Evolutionary conservation across 2,113 vertebrate genomes (phyloP).

Genomic region (Alectura lathami): DNA sequence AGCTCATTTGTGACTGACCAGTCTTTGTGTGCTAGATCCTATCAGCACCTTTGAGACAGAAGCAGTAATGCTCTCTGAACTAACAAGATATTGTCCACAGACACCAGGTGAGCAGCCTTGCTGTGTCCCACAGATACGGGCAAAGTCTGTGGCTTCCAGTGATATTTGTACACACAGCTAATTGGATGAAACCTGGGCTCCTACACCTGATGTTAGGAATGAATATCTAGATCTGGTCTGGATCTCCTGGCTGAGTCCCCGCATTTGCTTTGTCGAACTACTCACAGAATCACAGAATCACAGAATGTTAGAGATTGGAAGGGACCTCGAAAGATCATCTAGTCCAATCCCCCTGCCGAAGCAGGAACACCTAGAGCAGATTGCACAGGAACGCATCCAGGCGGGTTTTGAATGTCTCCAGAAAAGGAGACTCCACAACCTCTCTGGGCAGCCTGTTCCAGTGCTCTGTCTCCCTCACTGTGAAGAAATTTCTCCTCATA

Average conservation of each 20-base stretch:
- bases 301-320: too few relatives aligned
- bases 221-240: neutral
- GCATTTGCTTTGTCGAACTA: neutral
- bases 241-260: neutral
- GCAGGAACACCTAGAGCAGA: too few relatives aligned
- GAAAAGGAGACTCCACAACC: too few relatives aligned
- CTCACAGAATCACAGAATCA: too few relatives aligned
- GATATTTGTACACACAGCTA: neutral
- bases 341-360: too few relatives aligned
- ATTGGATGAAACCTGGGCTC: rapidly evolving
- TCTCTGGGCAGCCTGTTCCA: too few relatives aligned
- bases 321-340: too few relatives aligned
- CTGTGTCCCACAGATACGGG: neutral
- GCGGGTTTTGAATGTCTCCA: too few relatives aligned
- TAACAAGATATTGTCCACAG: neutral
- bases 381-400: too few relatives aligned
- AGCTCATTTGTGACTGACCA: neutral
- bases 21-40: rapidly evolving
- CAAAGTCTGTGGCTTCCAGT: neutral
- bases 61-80: neutral
- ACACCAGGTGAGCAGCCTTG: rapidly evolving
- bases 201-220: rapidly evolving
- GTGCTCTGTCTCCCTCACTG: too few relatives aligned
- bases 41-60: neutral
- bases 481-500: too few relatives aligned